phyloP scores from a whole-genome alignment of 1,140 invertebrate genomes.

The Neodiprion fabricii region DNA sequence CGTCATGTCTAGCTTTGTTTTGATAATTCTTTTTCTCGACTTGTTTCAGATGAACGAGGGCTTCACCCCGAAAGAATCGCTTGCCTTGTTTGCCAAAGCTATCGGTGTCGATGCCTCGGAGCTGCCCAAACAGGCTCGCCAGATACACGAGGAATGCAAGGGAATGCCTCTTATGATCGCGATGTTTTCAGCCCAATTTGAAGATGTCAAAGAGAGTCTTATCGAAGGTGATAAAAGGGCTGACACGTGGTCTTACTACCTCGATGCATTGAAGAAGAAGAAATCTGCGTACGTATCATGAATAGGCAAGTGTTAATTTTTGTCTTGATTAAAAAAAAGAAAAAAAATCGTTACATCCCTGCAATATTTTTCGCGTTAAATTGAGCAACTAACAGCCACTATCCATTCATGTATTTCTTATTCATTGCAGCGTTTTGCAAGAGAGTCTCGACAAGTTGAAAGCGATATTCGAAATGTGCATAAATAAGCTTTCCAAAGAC shows the following conservation, averaged over 20 bases:
- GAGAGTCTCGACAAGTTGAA: conserved; percentile 48
- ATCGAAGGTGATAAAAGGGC: conserved; percentile 49
- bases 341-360: conserved; percentile 5
- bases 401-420: neutral
- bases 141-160: conserved; percentile 67
- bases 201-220: conserved; percentile 65
- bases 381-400: too few species aligned
- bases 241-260: conserved; percentile 65
- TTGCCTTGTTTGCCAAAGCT: conserved; percentile 66
- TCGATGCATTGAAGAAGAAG: conserved; percentile 53
- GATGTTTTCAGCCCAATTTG: conserved; percentile 68
- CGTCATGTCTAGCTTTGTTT: neutral
- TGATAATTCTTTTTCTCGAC: conserved; percentile 1
- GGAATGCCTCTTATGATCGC: conserved; percentile 70
- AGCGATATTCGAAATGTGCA: conserved; percentile 58
- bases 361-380: conserved; percentile 16
- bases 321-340: conserved; percentile 2
- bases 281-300: conserved; percentile 40
- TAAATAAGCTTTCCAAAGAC: conserved; percentile 48
- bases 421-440: conserved; percentile 46
- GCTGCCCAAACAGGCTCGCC: conserved; percentile 65
- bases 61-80: conserved; percentile 68
- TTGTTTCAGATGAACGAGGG: conserved; percentile 64
- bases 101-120: conserved; percentile 57
- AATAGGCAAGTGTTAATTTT: conserved; percentile 28